Evolutionary conservation across 2,888 invertebrate species (phyloP), one percentile per base, ranked within the genome.

Genomic region (Cataglyphis albicans): DNA sequence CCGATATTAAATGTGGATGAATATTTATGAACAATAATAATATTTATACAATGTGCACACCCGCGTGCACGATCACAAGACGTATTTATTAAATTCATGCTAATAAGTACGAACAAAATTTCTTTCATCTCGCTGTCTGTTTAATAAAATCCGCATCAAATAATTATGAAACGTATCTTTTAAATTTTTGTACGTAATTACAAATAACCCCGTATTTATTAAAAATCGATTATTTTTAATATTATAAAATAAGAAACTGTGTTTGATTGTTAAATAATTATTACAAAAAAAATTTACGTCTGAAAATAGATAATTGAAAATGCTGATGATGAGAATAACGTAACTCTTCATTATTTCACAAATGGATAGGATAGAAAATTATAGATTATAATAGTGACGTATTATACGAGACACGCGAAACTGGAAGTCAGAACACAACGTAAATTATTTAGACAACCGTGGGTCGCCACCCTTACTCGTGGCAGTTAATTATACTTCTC

Each of bases 21-120:
- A 93, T 93, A 93, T 93, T 93, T 91, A 94, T 93, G 91, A 92
- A 93, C 90, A 92, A 92, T 92, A 91, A 92, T 90, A 89, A 91
- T 92, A 91, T 92, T 93, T 92, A 92, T 90, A 92, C 90, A 93
- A 93, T 91, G 87, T 88, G 84, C 68, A 83, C 83, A 57, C 84
- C 73, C 83, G 87, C 63, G 84, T 73, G 81, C 83, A 85, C 70
- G 78, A 81, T 83, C 38, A 83, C 52, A 68, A 68, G 84, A 73
- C 81, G 81, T 75, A 85, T 78, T 92, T 91, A 93, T 93, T 92
- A 92, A 93, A 93, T 91, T 92, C 90, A 92, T 92, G 92, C 90
- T 91, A 92, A 92, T 92, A 89, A 92, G 88, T 84, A 76, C 74
- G 61, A 72, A 38, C 25, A 21, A 63, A 81, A 85, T 44, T 75